Evolutionary conservation across 2,113 vertebrate genomes (phyloP).

Genomic region (Phalacrocorax carbo): DNA sequence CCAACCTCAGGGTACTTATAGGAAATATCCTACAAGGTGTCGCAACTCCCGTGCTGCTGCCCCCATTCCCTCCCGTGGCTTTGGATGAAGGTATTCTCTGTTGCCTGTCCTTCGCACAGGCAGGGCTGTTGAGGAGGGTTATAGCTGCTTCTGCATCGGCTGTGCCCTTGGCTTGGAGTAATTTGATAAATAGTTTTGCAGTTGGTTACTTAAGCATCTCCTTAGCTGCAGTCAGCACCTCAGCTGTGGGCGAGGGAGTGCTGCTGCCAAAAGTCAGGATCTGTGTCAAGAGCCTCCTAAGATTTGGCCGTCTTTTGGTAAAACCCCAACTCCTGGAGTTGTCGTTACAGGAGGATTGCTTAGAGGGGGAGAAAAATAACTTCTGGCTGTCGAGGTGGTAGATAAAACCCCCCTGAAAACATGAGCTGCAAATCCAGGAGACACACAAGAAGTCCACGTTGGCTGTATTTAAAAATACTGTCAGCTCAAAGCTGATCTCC

Average conservation of each 20-base stretch:
- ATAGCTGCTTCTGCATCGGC: background rate
- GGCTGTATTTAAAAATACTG: background rate
- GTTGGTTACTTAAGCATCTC: slow-evolving; percentile 31
- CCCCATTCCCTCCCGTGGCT: background rate
- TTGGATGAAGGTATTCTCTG: background rate
- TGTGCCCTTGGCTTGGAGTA: background rate
- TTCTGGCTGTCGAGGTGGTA: background rate
- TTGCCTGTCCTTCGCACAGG: background rate
- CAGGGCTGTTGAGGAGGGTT: background rate
- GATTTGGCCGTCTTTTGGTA: slow-evolving; percentile 2
- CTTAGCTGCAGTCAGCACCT: slow-evolving; percentile 9
- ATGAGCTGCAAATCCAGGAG: background rate
- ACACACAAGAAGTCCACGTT: background rate
- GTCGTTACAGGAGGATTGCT: background rate
- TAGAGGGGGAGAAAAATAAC: background rate
- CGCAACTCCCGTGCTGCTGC: fast-evolving
- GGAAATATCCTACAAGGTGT: background rate
- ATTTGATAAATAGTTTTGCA: slow-evolving; percentile 38
- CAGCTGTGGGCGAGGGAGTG: background rate
- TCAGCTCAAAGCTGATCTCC: background rate
- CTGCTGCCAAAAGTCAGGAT: slow-evolving; percentile 38
- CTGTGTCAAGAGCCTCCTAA: background rate
- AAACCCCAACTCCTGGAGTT: slow-evolving; percentile 16
- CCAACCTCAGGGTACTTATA: background rate
- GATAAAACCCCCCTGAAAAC: background rate